Evolutionary conservation across 2,888 invertebrate genomes (phyloP), one percentile per base, ranked within the genome.

Genomic region (Andrena bicolor): DNA sequence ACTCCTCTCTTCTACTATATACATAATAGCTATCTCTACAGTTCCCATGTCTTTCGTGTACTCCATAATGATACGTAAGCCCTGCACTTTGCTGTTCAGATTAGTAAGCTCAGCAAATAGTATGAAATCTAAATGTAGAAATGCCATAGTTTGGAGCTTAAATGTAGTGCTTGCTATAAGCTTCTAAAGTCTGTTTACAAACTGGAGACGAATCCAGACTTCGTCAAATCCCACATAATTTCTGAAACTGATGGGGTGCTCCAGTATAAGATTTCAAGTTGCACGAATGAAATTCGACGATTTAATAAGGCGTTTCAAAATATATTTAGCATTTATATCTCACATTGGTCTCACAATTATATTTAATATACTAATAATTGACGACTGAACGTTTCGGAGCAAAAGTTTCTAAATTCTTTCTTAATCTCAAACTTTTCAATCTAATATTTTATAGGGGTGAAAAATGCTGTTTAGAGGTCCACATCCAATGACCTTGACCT

Each of bases 131-230:
- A 35, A 35, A 35, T 8, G 35, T 26, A 35, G 53, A 56, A 53
- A 30, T 16, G 23, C 26, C 20, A 58, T 16, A 69, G 56, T 58
- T 56, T 26, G 16, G 10, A 58, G 56, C 23, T 69, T n/a, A 56
- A n/a, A 56, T 69, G 30, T 35, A 69, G 26, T 41, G 26, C 69
- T 69, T 41, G 56, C 69, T 56, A 49, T 35, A 65, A 69, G 69
- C 56, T 63, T n/a, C 71, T 61, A 13, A 30, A 60, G 26, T 60
- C 60, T 60, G 7, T 60, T 20, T 23, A 23, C n/a, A 53, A 53
- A 20, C 8, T 20, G 20, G 8, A 20, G 53, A 20, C 7, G 53
- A 20, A 23, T 53, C 53, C 53, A 53, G n/a, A 53, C 8, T 51
- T 51, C 51, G 20, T 20, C n/a, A 51, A 20, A 20, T 51, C 51